Percentiles rank a stretch among this genome's conserved stretches.
Evolutionary conservation across 2,888 invertebrate genomes (phyloP).

Genomic region (Ophion slaviceki): DNA sequence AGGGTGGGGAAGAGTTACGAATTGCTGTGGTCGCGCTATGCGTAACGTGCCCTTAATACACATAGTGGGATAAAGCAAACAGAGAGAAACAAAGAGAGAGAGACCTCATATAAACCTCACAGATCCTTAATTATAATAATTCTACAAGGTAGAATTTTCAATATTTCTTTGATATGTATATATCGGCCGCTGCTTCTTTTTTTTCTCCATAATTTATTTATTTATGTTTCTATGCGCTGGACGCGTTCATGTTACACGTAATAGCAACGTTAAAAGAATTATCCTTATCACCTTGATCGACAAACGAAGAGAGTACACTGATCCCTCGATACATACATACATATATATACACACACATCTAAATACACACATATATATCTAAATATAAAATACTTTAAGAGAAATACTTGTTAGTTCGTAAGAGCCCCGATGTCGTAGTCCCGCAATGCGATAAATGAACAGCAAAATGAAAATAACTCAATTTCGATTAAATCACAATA

Average conservation of each 20-base stretch:
- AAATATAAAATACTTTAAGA: constrained; percentile 74
- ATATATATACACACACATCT: constrained; percentile 66
- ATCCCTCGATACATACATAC: constrained; percentile 68
- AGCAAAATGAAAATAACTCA: constrained; percentile 59
- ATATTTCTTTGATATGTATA: constrained; percentile 70
- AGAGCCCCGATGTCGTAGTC: constrained; percentile 78
- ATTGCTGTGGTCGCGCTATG: constrained; percentile 32
- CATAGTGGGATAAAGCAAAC: constrained; percentile 48
- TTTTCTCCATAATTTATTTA: constrained; percentile 78
- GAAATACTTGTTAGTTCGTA: constrained; percentile 77
- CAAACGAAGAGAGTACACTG: constrained; percentile 73
- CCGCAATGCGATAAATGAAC: constrained; percentile 75
- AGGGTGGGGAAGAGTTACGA: constrained; percentile 17
- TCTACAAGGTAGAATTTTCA: constrained; percentile 59
- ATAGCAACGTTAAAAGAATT: constrained; percentile 75
- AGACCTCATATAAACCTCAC: constrained; percentile 42
- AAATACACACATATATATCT: constrained; percentile 64
- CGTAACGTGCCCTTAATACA: constrained; percentile 51
- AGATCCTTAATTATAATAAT: constrained; percentile 49
- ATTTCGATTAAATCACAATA: constrained; percentile 61
- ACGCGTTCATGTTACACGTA: constrained; percentile 78
- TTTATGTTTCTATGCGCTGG: constrained; percentile 82
- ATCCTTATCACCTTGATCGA: constrained; percentile 69
- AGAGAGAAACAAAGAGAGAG: constrained; percentile 2
- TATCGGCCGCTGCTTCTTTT: constrained; percentile 70